phyloP scores from a whole-genome alignment of 2,888 invertebrate genomes.

The Bhutanitis thaidina region DNA sequence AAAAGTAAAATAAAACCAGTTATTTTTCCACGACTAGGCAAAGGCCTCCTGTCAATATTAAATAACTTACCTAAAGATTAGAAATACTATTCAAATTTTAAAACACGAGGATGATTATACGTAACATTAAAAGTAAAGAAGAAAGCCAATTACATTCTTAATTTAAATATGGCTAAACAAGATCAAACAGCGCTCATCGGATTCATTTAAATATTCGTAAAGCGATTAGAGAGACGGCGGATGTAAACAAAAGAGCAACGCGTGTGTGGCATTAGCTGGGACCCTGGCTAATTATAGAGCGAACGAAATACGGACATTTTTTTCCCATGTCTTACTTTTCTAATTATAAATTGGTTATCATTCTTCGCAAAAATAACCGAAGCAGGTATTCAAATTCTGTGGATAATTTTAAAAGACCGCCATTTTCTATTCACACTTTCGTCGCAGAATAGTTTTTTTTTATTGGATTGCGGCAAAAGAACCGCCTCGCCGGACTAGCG shows the following conservation, averaged over 20 bases:
- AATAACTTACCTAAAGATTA: too few relatives aligned
- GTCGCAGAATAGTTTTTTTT: too few relatives aligned
- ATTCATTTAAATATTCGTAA: slow-evolving; percentile 16
- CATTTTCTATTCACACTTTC: too few relatives aligned
- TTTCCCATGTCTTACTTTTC: neutral
- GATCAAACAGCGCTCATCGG: slow-evolving; percentile 11
- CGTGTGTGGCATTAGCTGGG: slow-evolving; percentile 18
- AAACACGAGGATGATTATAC: too few relatives aligned
- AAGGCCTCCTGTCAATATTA: too few relatives aligned
- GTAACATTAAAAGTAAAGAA: neutral
- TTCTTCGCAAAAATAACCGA: neutral
- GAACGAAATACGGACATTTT: neutral
- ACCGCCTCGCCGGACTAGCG: too few relatives aligned
- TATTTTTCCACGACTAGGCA: too few relatives aligned
- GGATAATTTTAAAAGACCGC: too few relatives aligned
- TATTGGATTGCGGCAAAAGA: too few relatives aligned
- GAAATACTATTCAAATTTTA: too few relatives aligned
- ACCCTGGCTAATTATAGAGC: slow-evolving; percentile 13
- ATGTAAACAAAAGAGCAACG: slow-evolving; percentile 15
- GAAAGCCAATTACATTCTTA: slow-evolving; percentile 4
- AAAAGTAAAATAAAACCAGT: too few relatives aligned
- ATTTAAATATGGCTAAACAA: slow-evolving; percentile 7
- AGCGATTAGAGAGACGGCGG: slow-evolving; percentile 15
- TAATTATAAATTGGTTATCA: neutral
- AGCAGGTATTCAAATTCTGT: too few relatives aligned